These are phyloP conservation scores for Pelecanoides urinatrix DNA, from an alignment of 2,113 vertebrate species.

Conservation along the genomic window DNA sequence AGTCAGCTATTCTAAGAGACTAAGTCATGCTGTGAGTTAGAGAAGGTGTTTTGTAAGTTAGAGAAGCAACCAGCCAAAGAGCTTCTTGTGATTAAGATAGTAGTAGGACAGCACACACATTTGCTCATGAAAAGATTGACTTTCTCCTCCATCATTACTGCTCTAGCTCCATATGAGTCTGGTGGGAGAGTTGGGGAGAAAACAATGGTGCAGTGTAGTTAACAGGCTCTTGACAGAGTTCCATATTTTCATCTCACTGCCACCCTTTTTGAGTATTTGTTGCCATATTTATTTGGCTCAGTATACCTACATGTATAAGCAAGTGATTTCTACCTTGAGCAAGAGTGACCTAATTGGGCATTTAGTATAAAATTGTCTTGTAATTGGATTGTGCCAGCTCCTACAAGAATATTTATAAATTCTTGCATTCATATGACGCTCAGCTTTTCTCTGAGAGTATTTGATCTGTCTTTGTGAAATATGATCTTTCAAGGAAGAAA, in stretches of 20 bases:
- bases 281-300: not conserved
- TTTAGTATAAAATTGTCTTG: not conserved
- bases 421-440: constrained; percentile 28
- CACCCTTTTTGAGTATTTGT: not conserved
- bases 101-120: not conserved
- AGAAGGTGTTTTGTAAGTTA: not conserved
- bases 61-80: not conserved
- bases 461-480: constrained; percentile 66
- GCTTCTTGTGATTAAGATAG: not conserved
- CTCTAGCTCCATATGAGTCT: not conserved
- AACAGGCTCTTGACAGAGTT: not conserved
- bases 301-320: not conserved
- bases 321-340: not conserved
- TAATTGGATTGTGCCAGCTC: not conserved
- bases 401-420: constrained; percentile 54
- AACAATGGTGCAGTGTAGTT: not conserved
- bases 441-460: constrained; percentile 34
- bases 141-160: not conserved
- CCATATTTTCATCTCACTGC: not conserved
- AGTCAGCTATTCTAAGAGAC: not conserved
- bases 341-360: not conserved
- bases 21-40: not conserved
- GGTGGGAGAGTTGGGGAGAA: not conserved
- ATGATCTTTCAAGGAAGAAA: constrained; percentile 64
- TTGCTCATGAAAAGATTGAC: not conserved